Evolutionary conservation across 2,888 invertebrate species (phyloP), one percentile per base, ranked within the genome.

Genomic region (Dicyrtomina minuta): DNA sequence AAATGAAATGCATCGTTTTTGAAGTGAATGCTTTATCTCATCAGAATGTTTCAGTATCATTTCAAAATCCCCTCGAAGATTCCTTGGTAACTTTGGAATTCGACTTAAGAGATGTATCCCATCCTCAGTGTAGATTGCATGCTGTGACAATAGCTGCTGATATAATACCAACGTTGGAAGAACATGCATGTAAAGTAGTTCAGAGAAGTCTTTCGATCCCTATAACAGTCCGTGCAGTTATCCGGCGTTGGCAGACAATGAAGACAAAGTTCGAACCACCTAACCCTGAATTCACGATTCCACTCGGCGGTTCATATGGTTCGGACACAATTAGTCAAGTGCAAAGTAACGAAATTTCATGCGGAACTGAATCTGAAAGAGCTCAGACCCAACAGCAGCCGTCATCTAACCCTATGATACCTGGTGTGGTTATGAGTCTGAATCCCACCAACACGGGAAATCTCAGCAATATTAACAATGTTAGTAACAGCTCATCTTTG

Each of bases 51-150:
- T 91, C 92, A 12, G 89, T 97, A 22, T 90, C 93, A 10, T 87
- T 97, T 80, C 95, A 96, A 81, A 95, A 96, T 84, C 96, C 96
- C 0, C 84, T 90, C 22, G 93, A 94, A 80, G 95, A 95, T 82
- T 90, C 92, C 72, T 90, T 96, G 88, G 92, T 94, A 0, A 95
- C 96, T 0, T 91, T 92, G 15, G 96, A 96, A 81, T 86, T 97
- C 73, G 90, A 94, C 81, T 84, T 97, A 65, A 84, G 87, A 6
- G 93, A 95, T 79, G 88, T 91, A 20, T 88, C 90, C 0, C 88
- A 89, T 73, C 87, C 93, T 0, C 87, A 89, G 62, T 95, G 94
- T 79, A 85, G 88, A 41, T 87, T 96, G 0, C 89, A 89, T 66
- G 78, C 77, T n/a, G 66, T 77, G 17, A 74, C 74, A 12, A 74